A percentile compares a stretch with the other conserved stretches of the same genome.
Conservation (phyloP, 2,113 vertebrate species). For the Rhinoderma darwinii region DNA sequence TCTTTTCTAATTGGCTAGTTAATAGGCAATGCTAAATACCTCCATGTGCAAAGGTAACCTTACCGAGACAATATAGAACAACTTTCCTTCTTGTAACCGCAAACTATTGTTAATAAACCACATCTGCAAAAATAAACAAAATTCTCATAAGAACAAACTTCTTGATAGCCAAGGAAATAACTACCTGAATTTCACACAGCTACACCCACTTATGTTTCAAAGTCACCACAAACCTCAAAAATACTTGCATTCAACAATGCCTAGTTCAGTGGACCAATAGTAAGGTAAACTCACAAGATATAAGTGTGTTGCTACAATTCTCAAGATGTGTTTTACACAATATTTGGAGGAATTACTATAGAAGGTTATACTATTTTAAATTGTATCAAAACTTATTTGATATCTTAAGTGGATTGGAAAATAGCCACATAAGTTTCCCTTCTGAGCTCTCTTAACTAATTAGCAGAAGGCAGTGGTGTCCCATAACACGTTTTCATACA, state of each 20-base stretch:
- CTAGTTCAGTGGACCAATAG: slow-evolving; percentile 33
- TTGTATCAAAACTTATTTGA: neutral
- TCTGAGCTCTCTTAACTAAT: no score
- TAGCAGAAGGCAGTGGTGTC: no score
- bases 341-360: neutral
- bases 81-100: slow-evolving; percentile 50
- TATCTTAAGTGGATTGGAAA: no score
- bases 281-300: neutral
- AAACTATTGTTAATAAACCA: slow-evolving; percentile 66
- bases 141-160: slow-evolving; percentile 67
- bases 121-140: slow-evolving; percentile 65
- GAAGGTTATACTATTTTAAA: neutral
- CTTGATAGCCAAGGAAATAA: slow-evolving; percentile 61
- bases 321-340: neutral
- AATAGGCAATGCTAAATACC: slow-evolving; percentile 2
- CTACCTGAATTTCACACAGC: slow-evolving; percentile 56
- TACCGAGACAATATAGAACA: neutral
- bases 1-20: neutral
- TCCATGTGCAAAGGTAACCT: slow-evolving; percentile 34
- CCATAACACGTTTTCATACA: no score
- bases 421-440: neutral
- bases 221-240: slow-evolving; percentile 57
- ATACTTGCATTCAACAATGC: slow-evolving; percentile 45
- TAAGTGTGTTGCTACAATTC: neutral
- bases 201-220: slow-evolving; percentile 52